Evolutionary conservation across 2,113 vertebrate species (phyloP).

Genomic region (Myxocyprinus asiaticus): DNA sequence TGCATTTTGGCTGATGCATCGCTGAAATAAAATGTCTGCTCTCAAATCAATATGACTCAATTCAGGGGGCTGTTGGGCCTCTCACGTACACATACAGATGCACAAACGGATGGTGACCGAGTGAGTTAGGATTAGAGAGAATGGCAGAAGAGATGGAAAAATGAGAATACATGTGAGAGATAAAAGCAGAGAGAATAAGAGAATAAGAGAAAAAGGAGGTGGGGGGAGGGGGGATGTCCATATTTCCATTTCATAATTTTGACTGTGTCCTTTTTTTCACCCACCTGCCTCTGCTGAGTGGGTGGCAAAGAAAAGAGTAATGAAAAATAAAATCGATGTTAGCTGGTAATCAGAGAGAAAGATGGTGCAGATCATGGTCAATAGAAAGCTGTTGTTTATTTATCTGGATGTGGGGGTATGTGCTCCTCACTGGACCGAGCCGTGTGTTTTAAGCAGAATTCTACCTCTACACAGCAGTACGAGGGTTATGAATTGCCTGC

Average conservation of each 20-base stretch:
- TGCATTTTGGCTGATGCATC: constrained; percentile 44
- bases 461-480: constrained; percentile 10
- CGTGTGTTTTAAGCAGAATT: constrained; percentile 1
- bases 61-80: constrained; percentile 36
- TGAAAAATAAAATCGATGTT: constrained; percentile 38
- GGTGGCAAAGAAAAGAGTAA: constrained; percentile 1
- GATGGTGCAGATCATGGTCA: constrained; percentile 9
- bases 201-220: neutral
- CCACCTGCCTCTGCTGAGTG: neutral
- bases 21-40: constrained; percentile 49
- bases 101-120: constrained; percentile 5
- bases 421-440: neutral
- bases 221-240: neutral
- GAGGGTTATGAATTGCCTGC: neutral
- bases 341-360: constrained; percentile 25
- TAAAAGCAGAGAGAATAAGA: constrained; percentile 1
- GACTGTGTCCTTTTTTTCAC: constrained; percentile 7
- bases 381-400: constrained; percentile 32
- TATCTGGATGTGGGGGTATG: neutral
- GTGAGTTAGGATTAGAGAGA: neutral
- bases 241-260: constrained; percentile 12
- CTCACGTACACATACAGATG: neutral
- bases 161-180: constrained; percentile 14
- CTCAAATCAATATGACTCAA: constrained; percentile 48
- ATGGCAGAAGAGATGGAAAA: neutral